Evolutionary conservation across 2,888 invertebrate species (phyloP), one percentile per base, ranked within the genome.

Genomic region (Pristionchus mayeri): DNA sequence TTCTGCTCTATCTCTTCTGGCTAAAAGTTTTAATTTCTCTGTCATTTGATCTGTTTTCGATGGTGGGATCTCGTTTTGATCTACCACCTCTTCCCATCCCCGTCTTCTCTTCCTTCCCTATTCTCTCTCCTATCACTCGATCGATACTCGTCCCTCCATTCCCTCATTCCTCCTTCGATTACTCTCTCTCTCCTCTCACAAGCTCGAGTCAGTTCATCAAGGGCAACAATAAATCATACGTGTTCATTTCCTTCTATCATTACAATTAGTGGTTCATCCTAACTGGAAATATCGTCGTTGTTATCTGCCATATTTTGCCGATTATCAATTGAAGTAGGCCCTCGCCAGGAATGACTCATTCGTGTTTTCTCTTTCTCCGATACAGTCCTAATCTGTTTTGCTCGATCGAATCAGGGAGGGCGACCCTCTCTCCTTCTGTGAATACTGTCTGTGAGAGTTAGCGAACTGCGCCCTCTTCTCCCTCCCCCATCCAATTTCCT

Each of bases 351-450:
- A n/a, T 78, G 84, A 57, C 24, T 81, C 34, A 57, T 57, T 76
- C 24, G 34, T 44, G 24, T 86, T 78, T 18, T 85, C 44, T 63
- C 63, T 78, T 18, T 85, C 44, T 63, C 63, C 16, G 48, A 48
- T 48, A 44, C 48, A 75, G 40, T 75, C 75, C 75, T 44, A 48
- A 75, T 75, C 40, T 48, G 75, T 48, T 48, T 75, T 48, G 24
- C 71, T 67, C 40, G 40, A 71, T 71, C 40, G 16, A 30, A 63
- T 63, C 30, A 27, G 18, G 2, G 24, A 34, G 18, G 2, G 18
- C 63, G 34, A 18, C 24, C 27, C 57, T 76, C 60, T 50, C 9
- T 40, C 24, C 37, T 18, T 37, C 60, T 54, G 52, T 44, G 24
- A 76, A 63, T 83, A 34, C 34, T 63, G 7, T 18, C 63, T 30